Conservation (phyloP, 2,888 invertebrate genomes). For the Drosophila borborema region DNA sequence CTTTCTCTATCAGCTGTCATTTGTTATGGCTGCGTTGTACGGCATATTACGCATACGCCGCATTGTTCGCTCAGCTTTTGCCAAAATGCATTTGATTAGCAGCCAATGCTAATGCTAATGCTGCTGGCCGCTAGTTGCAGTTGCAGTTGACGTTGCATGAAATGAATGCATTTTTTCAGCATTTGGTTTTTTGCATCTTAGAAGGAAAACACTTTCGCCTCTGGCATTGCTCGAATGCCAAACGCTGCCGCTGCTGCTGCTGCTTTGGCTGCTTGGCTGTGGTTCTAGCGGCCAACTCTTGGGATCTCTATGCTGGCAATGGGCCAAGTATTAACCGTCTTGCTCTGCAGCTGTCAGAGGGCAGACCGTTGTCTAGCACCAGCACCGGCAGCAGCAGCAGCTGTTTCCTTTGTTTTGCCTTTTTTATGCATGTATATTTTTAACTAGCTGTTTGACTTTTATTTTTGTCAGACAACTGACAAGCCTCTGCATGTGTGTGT, state of each 20-base stretch:
- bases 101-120: background rate
- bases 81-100: constrained; percentile 31
- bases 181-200: background rate
- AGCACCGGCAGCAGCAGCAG: constrained; percentile 2
- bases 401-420: constrained; percentile 21
- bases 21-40: background rate
- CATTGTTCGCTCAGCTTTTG: constrained; percentile 32
- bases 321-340: constrained; percentile 31
- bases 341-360: constrained; percentile 38
- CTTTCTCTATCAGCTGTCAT: constrained; percentile 29
- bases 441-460: constrained; percentile 60
- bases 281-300: constrained; percentile 26
- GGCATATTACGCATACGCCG: constrained; percentile 58
- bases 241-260: constrained; percentile 33
- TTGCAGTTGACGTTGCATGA: constrained; percentile 63
- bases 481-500: constrained; percentile 25
- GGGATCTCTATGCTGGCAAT: constrained; percentile 39
- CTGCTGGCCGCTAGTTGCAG: background rate
- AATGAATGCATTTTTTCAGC: constrained; percentile 61
- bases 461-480: constrained; percentile 55
- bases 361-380: constrained; percentile 37
- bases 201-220: constrained; percentile 69
- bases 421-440: constrained; percentile 63
- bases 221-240: constrained; percentile 74
- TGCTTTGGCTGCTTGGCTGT: constrained; percentile 24